Evolutionary conservation across 1,140 invertebrate species (phyloP).

Genomic region (Drosophila tsacasi): DNA sequence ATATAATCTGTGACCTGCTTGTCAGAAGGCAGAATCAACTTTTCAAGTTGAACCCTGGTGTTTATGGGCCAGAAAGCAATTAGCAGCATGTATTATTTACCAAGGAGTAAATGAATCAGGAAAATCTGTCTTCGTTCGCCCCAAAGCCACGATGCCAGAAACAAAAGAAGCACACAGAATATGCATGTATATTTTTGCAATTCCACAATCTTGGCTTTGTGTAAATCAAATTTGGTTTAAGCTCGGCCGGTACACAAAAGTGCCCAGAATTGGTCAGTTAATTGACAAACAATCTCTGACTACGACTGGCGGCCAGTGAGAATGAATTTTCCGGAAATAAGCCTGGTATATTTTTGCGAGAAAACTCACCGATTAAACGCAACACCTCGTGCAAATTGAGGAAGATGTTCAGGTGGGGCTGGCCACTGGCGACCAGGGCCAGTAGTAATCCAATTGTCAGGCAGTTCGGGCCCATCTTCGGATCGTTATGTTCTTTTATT

Average conservation of each 20-base stretch:
- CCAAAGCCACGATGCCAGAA: slow-evolving; percentile 8
- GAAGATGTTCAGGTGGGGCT: slow-evolving; percentile 84
- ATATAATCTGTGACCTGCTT: slow-evolving; percentile 5
- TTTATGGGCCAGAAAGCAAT: slow-evolving; percentile 11
- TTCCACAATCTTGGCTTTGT: slow-evolving; percentile 13
- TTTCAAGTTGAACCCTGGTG: background rate
- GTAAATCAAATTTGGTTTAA: slow-evolving; percentile 31
- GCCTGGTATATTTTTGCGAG: background rate
- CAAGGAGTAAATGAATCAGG: slow-evolving; percentile 28
- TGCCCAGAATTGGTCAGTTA: slow-evolving; percentile 18
- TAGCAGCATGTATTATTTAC: slow-evolving; percentile 32
- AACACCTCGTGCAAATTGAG: slow-evolving; percentile 85
- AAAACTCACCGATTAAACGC: slow-evolving; percentile 84
- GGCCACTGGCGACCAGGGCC: slow-evolving; percentile 58
- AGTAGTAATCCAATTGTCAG: slow-evolving; percentile 81
- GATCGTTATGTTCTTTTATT: background rate
- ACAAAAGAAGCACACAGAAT: background rate
- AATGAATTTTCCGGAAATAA: background rate
- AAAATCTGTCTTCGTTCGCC: slow-evolving; percentile 14
- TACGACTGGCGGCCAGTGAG: background rate
- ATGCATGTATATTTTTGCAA: background rate
- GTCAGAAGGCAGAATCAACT: background rate
- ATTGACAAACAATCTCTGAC: slow-evolving; percentile 27
- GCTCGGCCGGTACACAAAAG: background rate
- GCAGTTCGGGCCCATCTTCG: slow-evolving; percentile 58